Conservation (phyloP, 2,888 invertebrate species). For the Sericinus montela region DNA sequence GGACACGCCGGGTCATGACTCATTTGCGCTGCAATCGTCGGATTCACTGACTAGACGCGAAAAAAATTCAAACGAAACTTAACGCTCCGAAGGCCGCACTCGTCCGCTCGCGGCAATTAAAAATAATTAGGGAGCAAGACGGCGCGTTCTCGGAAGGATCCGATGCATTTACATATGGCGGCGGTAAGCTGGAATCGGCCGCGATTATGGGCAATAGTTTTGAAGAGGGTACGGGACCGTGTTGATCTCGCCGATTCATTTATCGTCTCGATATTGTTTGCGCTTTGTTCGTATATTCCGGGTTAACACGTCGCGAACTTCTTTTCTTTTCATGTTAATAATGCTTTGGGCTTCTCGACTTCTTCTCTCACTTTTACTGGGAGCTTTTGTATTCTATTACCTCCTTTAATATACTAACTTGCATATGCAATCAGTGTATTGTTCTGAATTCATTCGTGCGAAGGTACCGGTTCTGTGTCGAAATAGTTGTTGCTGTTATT, state of each 20-base stretch:
- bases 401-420: no score
- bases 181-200: constrained; percentile 52
- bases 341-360: no score
- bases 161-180: constrained; percentile 73
- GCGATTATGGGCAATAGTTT: constrained; percentile 71
- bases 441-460: no score
- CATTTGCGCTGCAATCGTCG: constrained; percentile 62
- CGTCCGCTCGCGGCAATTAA: constrained; percentile 72
- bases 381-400: no score
- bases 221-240: constrained; percentile 12
- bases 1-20: constrained; percentile 45
- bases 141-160: constrained; percentile 73
- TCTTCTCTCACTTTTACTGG: no score
- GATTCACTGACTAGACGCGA: constrained; percentile 71
- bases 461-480: no score
- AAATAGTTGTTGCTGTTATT: no score
- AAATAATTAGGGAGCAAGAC: constrained; percentile 74
- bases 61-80: constrained; percentile 59
- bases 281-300: neutral
- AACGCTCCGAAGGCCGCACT: constrained; percentile 69
- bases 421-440: no score
- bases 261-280: neutral
- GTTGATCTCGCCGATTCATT: constrained; percentile 3
- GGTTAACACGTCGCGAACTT: no score
- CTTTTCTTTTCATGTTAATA: no score